Evolutionary conservation across 2,797 vertebrate genomes (phyloP), one percentile per base, ranked within the genome.

Genomic region (Sebastes trivittatus): DNA sequence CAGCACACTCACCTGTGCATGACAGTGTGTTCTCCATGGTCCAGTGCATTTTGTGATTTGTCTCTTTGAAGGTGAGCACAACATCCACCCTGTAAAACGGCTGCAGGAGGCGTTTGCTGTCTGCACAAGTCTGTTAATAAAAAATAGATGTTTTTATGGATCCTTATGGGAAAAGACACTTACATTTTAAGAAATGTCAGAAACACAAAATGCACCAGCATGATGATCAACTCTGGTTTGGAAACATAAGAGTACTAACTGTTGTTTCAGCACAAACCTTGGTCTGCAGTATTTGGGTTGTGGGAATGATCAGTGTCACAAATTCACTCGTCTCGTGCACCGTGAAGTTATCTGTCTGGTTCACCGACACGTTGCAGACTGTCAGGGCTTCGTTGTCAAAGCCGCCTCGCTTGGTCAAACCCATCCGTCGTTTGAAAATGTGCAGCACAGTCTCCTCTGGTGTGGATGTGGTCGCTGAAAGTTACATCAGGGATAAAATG

Each of bases 11-110:
- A 95, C 94, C 94, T 93, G 82, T 78, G 70, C 94, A 94, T 71
- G 82, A 93, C 72, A 93, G 95, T 64, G 87, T 83, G 89, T 94
- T 96, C 87, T 96, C 94, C 91, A 95, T 89, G 4, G 70, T 95
- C 96, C 95, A 95, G 69, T 93, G 87, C 89, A 94, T 93, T 69
- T 93, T 93, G 84, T 94, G 82, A 72, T 92, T 90, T 71, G 92
- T 92, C 94, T 95, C 93, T 65, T 90, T 92, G 87, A 96, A 96
- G 70, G 85, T 92, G 81, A 96, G 90, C 55, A 92, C 91, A 81
- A 93, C 92, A 71, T 95, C 92, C 60, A 94, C 78, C 78, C 91
- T 94, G 78, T 85, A 94, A 93, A 94, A 94, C 2, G 84, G 72
- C 88, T 94, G 95, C 22, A 68, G 74, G 58, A 93, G 85, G 0